A percentile compares a stretch with the other conserved stretches of the same genome.
These are phyloP conservation scores for Takifugu rubripes DNA, from an alignment of 2,797 vertebrate genomes.

Conservation along the genomic window DNA sequence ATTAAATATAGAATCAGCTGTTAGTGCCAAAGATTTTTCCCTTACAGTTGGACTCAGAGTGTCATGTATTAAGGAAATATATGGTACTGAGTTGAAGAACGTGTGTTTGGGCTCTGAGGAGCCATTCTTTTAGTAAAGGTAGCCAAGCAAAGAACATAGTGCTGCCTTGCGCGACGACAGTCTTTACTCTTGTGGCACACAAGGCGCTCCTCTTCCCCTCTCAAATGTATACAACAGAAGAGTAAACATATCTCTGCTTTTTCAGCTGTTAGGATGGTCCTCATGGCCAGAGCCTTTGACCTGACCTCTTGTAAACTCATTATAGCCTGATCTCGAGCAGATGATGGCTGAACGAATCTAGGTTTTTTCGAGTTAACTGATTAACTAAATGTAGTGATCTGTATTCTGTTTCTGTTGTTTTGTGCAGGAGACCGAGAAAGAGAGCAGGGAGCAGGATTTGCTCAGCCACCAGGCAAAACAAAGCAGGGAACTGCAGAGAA, in stretches of 20 bases:
- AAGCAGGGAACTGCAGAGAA: conserved; percentile 58
- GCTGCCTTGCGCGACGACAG: conserved; percentile 1
- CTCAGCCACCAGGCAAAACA: conserved; percentile 49
- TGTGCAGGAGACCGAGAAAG: conserved; percentile 71
- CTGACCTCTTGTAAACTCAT: conserved; percentile 32
- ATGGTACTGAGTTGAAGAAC: neutral
- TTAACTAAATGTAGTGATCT: conserved; percentile 16
- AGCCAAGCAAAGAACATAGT: conserved; percentile 52
- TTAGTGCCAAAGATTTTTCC: conserved; percentile 4
- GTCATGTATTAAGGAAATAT: conserved; percentile 24
- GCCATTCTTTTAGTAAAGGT: conserved; percentile 58
- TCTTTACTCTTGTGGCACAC: conserved; percentile 8
- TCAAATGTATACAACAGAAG: conserved; percentile 24
- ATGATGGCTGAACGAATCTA: conserved; percentile 4
- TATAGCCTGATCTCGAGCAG: conserved; percentile 25
- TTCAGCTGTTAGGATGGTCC: conserved; percentile 43
- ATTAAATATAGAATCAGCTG: conserved; percentile 13
- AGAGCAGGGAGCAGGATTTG: conserved; percentile 63
- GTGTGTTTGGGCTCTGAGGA: conserved; percentile 16
- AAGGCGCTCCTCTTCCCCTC: conserved; percentile 3
- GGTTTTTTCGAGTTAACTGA: conserved; percentile 14
- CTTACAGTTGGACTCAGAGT: conserved; percentile 24
- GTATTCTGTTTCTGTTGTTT: conserved; percentile 1
- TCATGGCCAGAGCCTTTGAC: conserved; percentile 37
- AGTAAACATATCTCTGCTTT: conserved; percentile 38